A percentile compares a stretch with the other conserved stretches of the same genome.
Conservation (phyloP, 2,797 vertebrate genomes). For the Anabas testudineus region DNA sequence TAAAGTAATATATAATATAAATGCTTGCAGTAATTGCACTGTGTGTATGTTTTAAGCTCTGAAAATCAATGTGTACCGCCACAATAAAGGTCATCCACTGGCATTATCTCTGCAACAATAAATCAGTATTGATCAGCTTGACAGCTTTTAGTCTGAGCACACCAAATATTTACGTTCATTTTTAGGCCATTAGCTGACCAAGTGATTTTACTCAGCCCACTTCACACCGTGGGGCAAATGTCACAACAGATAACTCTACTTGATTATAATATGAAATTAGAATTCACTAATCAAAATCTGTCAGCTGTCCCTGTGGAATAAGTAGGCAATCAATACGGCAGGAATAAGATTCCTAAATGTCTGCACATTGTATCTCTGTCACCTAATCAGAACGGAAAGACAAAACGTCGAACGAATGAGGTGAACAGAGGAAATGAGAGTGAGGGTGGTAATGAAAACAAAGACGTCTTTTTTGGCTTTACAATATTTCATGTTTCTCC, state of each 20-base stretch:
- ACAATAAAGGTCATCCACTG: conserved; percentile 21
- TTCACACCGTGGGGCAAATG: not conserved
- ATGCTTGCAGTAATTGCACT: not conserved
- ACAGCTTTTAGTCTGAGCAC: not conserved
- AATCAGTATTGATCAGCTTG: conserved; percentile 24
- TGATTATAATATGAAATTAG: not conserved
- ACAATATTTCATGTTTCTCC: conserved; percentile 5
- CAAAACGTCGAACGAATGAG: not conserved
- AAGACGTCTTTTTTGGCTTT: not conserved
- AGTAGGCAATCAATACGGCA: conserved; percentile 10
- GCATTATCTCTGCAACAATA: conserved; percentile 20
- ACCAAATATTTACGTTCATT: not conserved
- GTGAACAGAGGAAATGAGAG: conserved; percentile 13
- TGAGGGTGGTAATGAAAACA: conserved; percentile 1
- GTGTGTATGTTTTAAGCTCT: conserved; percentile 4
- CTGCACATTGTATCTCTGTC: not conserved
- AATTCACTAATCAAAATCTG: conserved; percentile 15
- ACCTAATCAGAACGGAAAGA: conserved; percentile 4
- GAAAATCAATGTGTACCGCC: conserved; percentile 40
- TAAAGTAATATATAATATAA: too few species aligned
- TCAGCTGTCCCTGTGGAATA: not conserved
- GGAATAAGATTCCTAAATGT: not conserved
- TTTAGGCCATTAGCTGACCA: not conserved
- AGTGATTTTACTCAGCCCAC: not conserved
- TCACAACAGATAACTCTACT: not conserved